Conservation (phyloP, 2,888 invertebrate species). For the Drosophila hamatofila region DNA sequence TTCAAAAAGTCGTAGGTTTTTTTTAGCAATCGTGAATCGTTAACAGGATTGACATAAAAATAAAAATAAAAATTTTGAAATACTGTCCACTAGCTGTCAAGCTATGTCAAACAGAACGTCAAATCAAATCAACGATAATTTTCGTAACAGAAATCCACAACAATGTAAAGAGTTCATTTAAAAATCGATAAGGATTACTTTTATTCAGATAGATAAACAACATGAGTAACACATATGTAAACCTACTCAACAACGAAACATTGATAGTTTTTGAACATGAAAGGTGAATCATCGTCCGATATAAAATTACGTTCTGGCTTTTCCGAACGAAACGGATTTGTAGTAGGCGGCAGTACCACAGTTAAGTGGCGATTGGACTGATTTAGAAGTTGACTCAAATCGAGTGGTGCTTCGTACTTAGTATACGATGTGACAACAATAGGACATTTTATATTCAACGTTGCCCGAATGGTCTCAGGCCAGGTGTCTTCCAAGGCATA, state of each 20-base stretch:
- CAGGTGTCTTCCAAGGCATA: constrained; percentile 89
- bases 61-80: neutral
- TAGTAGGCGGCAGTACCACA: constrained; percentile 86
- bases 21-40: neutral
- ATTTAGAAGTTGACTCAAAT: constrained; percentile 87
- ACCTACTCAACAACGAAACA: constrained; percentile 86
- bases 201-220: constrained; percentile 9
- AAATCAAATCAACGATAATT: neutral
- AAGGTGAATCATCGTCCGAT: constrained; percentile 89
- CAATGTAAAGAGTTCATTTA: neutral
- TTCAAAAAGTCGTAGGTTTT: neutral
- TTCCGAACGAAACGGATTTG: constrained; percentile 89
- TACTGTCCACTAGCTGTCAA: neutral
- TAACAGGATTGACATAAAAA: constrained; percentile 1
- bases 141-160: neutral
- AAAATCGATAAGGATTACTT: neutral
- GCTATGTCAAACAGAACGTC: too few relatives aligned
- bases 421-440: constrained; percentile 90
- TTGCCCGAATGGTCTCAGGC: constrained; percentile 88
- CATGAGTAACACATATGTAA: neutral
- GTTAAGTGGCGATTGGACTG: constrained; percentile 86
- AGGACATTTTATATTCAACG: constrained; percentile 87
- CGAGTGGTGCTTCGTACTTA: constrained; percentile 88
- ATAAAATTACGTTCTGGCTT: constrained; percentile 91
- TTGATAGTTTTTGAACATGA: constrained; percentile 91